A percentile compares a stretch with the other conserved stretches of the same genome.
phyloP scores from a whole-genome alignment of 2,113 vertebrate species.

The Machaerirhynchus nigripectus region DNA sequence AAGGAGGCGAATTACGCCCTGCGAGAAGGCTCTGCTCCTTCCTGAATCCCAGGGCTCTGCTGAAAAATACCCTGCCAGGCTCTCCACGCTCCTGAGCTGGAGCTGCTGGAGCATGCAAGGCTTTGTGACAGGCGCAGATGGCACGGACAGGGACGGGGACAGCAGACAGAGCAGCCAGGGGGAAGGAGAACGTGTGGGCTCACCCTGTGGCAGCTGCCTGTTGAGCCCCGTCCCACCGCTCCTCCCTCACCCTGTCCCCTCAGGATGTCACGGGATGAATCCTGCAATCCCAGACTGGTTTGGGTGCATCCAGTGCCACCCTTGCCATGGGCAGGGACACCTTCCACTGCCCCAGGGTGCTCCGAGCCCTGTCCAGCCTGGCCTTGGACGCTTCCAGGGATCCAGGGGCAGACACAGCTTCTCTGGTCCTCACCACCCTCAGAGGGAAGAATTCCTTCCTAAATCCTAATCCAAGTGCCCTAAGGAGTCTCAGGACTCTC shows the following conservation, averaged over 20 bases:
- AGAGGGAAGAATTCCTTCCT: not conserved
- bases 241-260: not conserved
- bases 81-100: not conserved
- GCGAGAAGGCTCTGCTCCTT: not conserved
- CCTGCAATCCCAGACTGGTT: not conserved
- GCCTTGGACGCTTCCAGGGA: not conserved
- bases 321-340: not conserved
- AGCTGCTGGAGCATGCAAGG: not conserved
- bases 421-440: not conserved
- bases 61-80: not conserved
- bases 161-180: not conserved
- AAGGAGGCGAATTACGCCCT: not conserved
- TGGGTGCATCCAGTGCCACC: not conserved
- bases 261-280: not conserved
- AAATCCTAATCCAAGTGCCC: not conserved
- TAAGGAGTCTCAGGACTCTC: not conserved
- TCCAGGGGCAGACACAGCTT: not conserved
- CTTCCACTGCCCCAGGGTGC: accelerated
- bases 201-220: not conserved
- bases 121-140: not conserved
- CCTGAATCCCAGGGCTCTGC: not conserved
- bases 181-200: not conserved
- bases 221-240: not conserved
- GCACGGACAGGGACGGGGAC: not conserved
- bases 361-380: not conserved